Conservation (phyloP, 2,113 vertebrate genomes). For the human region GRCh38 chr3:114565501-114566000, state of each 20-base stretch:
- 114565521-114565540: slow-evolving; percentile 78
- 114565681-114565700: slow-evolving; percentile 50
- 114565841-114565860: slow-evolving; percentile 56
- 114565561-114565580: slow-evolving; percentile 21
- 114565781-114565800: slow-evolving; percentile 4
- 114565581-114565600: slow-evolving; percentile 70
- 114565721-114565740: slow-evolving; percentile 62
- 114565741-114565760: slow-evolving; percentile 66
- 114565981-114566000: slow-evolving; percentile 32
- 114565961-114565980: slow-evolving; percentile 51
- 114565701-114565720: slow-evolving; percentile 72
- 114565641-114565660: slow-evolving; percentile 56
- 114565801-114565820: slow-evolving; percentile 21
- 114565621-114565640: slow-evolving; percentile 42
- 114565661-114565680: slow-evolving; percentile 69
- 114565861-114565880: slow-evolving; percentile 59
- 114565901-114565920: slow-evolving; percentile 45
- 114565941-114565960: neutral
- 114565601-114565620: slow-evolving; percentile 73
- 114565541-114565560: slow-evolving; percentile 75
- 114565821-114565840: slow-evolving; percentile 49
- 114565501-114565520: slow-evolving; percentile 82
- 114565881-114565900: slow-evolving; percentile 49
- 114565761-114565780: slow-evolving; percentile 62
- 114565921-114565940: neutral